Percentiles rank a stretch among this genome's conserved stretches.
phyloP scores from a whole-genome alignment of 2,113 vertebrate genomes.

The Ictidomys tridecemlineatus region DNA sequence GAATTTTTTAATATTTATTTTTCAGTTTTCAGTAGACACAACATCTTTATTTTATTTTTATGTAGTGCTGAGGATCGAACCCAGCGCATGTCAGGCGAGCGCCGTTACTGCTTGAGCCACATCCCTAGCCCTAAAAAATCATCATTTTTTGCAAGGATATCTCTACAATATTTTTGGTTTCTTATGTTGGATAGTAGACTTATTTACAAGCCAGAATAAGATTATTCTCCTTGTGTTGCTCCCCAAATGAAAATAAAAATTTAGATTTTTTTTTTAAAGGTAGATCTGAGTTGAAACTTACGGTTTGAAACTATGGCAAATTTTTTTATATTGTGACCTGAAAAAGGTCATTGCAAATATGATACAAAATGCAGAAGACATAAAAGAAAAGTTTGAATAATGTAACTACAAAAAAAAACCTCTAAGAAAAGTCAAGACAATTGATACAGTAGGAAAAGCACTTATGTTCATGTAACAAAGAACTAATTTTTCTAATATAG shows the following conservation, averaged over 20 bases:
- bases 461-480: not conserved
- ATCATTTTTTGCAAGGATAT: not conserved
- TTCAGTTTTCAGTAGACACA: no score
- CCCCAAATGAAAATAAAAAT: conserved; percentile 58
- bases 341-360: conserved; percentile 5
- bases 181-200: conserved; percentile 29
- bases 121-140: not conserved
- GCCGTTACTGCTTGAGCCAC: no score
- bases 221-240: conserved; percentile 56
- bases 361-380: not conserved
- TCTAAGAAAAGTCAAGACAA: conserved; percentile 21
- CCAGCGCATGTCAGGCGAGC: no score
- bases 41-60: no score
- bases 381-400: conserved; percentile 39
- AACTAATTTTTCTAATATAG: conserved; percentile 31
- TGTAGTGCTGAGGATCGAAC: no score
- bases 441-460: not conserved
- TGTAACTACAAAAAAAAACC: not conserved
- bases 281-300: conserved; percentile 29
- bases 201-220: conserved; percentile 60
- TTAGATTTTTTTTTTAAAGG: conserved; percentile 37
- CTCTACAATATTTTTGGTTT: conserved; percentile 54
- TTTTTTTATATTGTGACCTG: not conserved
- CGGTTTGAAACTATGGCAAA: conserved; percentile 25
- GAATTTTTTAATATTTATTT: no score